Percentiles rank a stretch among this genome's conserved stretches.
Evolutionary conservation across 2,797 vertebrate genomes (phyloP).

Genomic region (Sebastolobus altivelis): DNA sequence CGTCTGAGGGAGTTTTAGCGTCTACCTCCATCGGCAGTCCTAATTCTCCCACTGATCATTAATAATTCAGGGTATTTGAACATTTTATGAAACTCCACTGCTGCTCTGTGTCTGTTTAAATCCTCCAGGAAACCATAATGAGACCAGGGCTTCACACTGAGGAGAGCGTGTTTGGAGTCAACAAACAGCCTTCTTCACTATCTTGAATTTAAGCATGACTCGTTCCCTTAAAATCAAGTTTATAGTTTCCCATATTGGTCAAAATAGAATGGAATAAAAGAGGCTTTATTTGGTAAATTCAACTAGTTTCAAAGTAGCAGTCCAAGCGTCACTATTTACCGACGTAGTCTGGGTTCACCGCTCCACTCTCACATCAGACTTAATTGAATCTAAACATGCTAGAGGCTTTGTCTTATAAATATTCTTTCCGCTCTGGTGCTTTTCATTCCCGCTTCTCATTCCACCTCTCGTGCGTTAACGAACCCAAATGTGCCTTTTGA

Average conservation of each 20-base stretch:
- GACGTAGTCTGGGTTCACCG: constrained; percentile 25
- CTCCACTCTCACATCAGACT: constrained; percentile 36
- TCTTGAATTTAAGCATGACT: not conserved
- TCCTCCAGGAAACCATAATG: constrained; percentile 42
- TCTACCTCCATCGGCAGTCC: constrained; percentile 7
- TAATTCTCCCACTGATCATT: constrained; percentile 49
- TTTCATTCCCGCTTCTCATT: constrained; percentile 24
- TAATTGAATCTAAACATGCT: constrained; percentile 63
- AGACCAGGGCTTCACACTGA: constrained; percentile 10
- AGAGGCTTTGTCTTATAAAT: constrained; percentile 47
- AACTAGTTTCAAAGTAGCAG: not conserved
- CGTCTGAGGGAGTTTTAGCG: constrained; percentile 22
- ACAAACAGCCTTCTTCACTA: not conserved
- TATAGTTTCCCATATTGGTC: not conserved
- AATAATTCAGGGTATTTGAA: constrained; percentile 74
- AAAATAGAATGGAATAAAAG: not conserved
- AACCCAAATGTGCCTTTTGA: constrained; percentile 23
- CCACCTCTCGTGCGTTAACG: not conserved
- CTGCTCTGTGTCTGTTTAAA: constrained; percentile 52
- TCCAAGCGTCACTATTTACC: constrained; percentile 23
- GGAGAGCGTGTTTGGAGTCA: constrained; percentile 14
- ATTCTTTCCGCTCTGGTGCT: constrained; percentile 41
- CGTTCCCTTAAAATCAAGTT: not conserved
- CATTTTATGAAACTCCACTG: constrained; percentile 66
- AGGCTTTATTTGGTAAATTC: not conserved